Conservation (phyloP, 2,888 invertebrate genomes). For the Tenthredo livida region DNA sequence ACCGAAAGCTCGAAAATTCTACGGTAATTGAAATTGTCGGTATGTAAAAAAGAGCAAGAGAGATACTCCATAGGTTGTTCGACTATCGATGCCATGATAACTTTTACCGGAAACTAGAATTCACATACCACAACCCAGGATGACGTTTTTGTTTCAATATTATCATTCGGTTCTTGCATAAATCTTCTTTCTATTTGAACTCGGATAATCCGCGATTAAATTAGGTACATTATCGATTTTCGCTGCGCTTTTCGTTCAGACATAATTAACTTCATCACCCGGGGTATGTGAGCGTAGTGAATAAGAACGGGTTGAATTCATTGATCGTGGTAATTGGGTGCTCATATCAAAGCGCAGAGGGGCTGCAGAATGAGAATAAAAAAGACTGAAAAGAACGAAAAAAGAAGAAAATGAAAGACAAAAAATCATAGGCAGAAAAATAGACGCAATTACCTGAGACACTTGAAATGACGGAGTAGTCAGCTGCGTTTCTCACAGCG, state of each 20-base stretch:
- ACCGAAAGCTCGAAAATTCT: constrained; percentile 39
- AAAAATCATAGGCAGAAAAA: background rate
- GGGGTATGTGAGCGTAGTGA: background rate
- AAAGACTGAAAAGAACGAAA: background rate
- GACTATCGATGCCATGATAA: background rate
- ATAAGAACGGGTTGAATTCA: background rate
- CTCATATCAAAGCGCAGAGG: background rate
- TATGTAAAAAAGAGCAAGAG: constrained; percentile 10
- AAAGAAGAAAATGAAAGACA: background rate
- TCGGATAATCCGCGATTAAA: background rate
- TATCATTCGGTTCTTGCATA: background rate
- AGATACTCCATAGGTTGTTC: background rate
- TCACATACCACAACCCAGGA: background rate
- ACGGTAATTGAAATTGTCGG: constrained; percentile 42
- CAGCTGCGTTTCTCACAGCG: constrained; percentile 33
- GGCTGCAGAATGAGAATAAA: background rate
- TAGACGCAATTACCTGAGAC: constrained; percentile 38
- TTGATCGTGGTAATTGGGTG: background rate
- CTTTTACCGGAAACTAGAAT: constrained; percentile 19
- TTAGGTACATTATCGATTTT: background rate
- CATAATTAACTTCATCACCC: background rate
- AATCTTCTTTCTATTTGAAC: background rate
- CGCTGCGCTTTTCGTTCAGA: background rate
- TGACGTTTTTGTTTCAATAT: background rate
- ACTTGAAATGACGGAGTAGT: constrained; percentile 41